Conservation (phyloP, 2,888 invertebrate genomes). For the Brenthis daphne region DNA sequence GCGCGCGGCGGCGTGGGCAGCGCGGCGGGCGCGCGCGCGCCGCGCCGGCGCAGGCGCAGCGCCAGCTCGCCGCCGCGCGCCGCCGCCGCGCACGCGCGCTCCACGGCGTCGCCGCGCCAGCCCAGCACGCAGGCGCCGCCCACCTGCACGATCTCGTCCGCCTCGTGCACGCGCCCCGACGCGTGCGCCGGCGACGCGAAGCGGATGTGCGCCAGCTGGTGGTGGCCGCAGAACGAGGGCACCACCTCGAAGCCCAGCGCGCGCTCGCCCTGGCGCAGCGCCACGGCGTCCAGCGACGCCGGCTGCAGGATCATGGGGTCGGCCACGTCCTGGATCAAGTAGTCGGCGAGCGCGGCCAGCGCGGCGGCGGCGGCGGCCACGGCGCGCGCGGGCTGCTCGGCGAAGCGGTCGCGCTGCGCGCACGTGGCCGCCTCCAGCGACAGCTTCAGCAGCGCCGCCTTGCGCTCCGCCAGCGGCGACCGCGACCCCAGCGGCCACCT, state of each 20-base stretch:
- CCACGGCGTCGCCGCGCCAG: slow-evolving; percentile 59
- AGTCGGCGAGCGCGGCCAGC: slow-evolving; percentile 90
- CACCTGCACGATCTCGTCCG: slow-evolving; percentile 97
- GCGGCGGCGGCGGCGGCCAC: slow-evolving; percentile 88
- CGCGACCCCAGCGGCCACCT: slow-evolving; percentile 48
- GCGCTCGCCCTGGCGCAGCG: slow-evolving; percentile 92
- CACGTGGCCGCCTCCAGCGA: slow-evolving; percentile 94
- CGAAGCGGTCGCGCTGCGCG: slow-evolving; percentile 95
- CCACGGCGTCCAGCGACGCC: slow-evolving; percentile 93
- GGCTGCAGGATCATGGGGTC: slow-evolving; percentile 97
- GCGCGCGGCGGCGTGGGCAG: slow-evolving; percentile 46
- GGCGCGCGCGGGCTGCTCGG: slow-evolving; percentile 91
- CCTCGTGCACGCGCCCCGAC: slow-evolving; percentile 95
- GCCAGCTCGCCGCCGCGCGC: slow-evolving; percentile 44
- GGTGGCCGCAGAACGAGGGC: slow-evolving; percentile 89
- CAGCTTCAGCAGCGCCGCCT: slow-evolving; percentile 87
- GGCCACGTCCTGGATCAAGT: slow-evolving; percentile 90
- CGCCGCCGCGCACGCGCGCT: slow-evolving; percentile 45
- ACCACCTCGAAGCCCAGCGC: slow-evolving; percentile 95
- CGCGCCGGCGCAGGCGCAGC: slow-evolving; percentile 53
- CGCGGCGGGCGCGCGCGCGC: slow-evolving; percentile 47
- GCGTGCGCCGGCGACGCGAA: slow-evolving; percentile 96
- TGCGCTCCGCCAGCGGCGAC: slow-evolving; percentile 54
- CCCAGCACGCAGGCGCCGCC: slow-evolving; percentile 63
- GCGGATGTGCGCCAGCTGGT: slow-evolving; percentile 93